Base-by-base conservation (phyloP, 2,113 vertebrate genomes). In the Pachycephala philippinensis region DNA sequence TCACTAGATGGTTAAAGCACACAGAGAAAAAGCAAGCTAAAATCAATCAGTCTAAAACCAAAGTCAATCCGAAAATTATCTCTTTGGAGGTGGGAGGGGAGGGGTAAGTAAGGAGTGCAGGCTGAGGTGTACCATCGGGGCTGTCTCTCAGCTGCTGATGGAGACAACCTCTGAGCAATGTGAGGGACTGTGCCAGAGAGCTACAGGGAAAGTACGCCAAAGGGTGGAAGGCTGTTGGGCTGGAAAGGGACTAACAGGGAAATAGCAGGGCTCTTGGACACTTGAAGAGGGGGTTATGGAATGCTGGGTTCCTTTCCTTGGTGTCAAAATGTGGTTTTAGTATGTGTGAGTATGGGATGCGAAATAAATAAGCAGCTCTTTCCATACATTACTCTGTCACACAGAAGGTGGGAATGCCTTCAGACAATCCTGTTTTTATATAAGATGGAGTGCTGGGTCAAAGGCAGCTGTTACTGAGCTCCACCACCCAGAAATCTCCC, bases 81-180 rank as follows among this genome's bases (percentile, higher is more conserved):
- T 52, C 10, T 57, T 40, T 42, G 50, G 21, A 64, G 26, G 9
- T 8, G 2, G 33, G 35, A 53, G 18, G 22, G 40, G 22, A 50
- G 33, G 22, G 27, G 27, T 64, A 23, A 31, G 14, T 26, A 42
- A 66, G 23, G 33, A 23, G 20, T 35, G 21, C 23, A 70, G 45
- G 54, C 33, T 81, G 80, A 49, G 27, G 8, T 66, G 23, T 39
- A 40, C 30, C 1, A 2, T 19, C 7, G 1, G 31, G 27, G 13
- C 31, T 59, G 31, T 50, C 11, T 63, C 35, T 57, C 6, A 6
- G 2, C 12, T 76, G 5, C 3, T 4, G 1, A 4, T 44, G 49
- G 22, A 60, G 47, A 20, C 1, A 1, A 57, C 10, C 57, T 54
- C 30, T 35, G 16, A 59, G 15, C 5, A 4, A 2, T 1, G 1